Evolutionary conservation across 2,113 vertebrate species (phyloP), one percentile per base, ranked within the genome.

Genomic region (Scophthalmus maximus): DNA sequence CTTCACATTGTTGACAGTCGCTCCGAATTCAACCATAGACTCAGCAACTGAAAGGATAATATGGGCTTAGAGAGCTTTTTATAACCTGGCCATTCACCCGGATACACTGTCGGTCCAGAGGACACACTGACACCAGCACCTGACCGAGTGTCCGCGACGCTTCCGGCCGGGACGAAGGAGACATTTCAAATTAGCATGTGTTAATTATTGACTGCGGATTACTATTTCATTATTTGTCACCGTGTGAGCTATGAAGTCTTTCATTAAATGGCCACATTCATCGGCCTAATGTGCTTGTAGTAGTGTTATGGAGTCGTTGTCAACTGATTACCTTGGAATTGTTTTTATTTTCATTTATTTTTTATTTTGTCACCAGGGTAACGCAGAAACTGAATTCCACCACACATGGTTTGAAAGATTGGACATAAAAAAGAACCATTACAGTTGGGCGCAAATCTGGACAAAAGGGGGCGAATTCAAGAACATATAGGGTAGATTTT

Each of bases 41-140:
- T 92, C 91, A 92, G 91, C 91, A 93, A 92, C 68, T 93, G 77
- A 89, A 88, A 63, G 90, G 91, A 92, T 93, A 75, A 89, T 85
- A 92, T 73, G 82, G 77, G 78, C 81, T 91, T 89, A 87, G 56
- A 71, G 68, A 32, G 70, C 79, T 80, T 79, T 83, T 89, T 81
- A 79, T 80, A 85, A 92, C 91, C 90, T 90, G 87, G 77, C 81
- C 71, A 79, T 89, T 91, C 78, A 78, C 51, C 73, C 73, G 14
- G 75, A 58, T 59, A 34, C 72, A 46, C 63, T 76, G 46, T 73
- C 81, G 76, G 76, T 65, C 32, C 32, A 29, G 12, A 64, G 38
- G 63, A 84, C 64, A 71, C 75, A 42, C 22, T 11, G 57, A 50
- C 47, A 70, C 34, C 25, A 68, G 52, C 87, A 86, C 87, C 85